These are phyloP conservation scores for Pangasius krempfi DNA, from an alignment of 2,797 vertebrate species.

Conservation along the genomic window DNA sequence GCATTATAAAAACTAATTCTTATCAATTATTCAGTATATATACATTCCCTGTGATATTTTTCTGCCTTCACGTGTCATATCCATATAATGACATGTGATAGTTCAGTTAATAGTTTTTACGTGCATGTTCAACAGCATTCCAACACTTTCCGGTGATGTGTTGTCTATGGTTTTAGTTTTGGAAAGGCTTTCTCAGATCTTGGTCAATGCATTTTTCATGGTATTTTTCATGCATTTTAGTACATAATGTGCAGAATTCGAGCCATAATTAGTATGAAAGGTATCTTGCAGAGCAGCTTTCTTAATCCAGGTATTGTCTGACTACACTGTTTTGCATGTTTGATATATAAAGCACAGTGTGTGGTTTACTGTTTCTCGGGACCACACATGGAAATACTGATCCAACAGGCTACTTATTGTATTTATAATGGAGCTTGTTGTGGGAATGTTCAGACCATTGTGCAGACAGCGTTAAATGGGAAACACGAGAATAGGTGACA, in stretches of 20 bases:
- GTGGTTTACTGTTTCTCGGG: neutral
- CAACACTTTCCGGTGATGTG: neutral
- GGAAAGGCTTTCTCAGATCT: neutral
- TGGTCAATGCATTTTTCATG: neutral
- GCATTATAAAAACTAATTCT: slow-evolving; percentile 42
- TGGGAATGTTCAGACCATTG: neutral
- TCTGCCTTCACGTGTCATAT: neutral
- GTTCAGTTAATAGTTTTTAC: neutral
- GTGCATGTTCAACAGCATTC: neutral
- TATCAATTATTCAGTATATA: neutral
- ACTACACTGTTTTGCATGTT: neutral
- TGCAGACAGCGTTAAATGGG: neutral
- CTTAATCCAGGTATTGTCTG: slow-evolving; percentile 4
- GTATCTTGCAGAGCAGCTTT: slow-evolving; percentile 31
- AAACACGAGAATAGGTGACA: no score
- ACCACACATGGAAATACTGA: neutral
- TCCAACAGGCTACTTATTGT: neutral
- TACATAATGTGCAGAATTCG: neutral
- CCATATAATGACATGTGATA: neutral
- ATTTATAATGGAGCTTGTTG: neutral
- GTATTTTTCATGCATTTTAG: neutral
- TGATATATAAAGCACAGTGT: neutral
- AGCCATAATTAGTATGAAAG: neutral
- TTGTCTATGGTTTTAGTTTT: neutral
- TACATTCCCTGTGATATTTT: neutral